Conservation (phyloP, 2,797 vertebrate genomes). For the Clarias pachynema region DNA sequence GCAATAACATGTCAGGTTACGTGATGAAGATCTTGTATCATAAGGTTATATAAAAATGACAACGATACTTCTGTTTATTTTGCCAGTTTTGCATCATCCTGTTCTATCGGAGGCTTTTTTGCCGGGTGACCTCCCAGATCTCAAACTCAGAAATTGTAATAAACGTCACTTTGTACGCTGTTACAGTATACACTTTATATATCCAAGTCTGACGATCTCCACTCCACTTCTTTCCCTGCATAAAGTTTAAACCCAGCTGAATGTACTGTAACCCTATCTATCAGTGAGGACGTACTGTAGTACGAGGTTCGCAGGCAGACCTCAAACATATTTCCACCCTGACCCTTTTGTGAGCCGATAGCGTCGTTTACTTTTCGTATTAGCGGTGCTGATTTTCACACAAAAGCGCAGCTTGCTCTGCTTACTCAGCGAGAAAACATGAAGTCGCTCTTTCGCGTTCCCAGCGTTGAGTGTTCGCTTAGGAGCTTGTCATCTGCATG, state of each 20-base stretch:
- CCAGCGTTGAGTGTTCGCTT: background rate
- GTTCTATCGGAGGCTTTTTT: background rate
- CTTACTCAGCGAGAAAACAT: background rate
- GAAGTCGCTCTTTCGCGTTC: background rate
- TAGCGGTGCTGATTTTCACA: slow-evolving; percentile 41
- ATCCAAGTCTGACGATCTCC: background rate
- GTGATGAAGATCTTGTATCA: background rate
- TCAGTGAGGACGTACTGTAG: background rate
- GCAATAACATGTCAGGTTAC: background rate
- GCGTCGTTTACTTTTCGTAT: slow-evolving; percentile 25
- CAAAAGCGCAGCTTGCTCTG: slow-evolving; percentile 19
- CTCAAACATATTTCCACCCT: background rate
- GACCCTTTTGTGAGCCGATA: background rate
- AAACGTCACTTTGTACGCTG: too few species aligned
- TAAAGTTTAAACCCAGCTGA: background rate
- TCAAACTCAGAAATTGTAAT: background rate
- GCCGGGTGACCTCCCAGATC: background rate
- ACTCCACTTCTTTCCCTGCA: too few species aligned
- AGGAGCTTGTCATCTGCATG: background rate
- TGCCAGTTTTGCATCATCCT: background rate
- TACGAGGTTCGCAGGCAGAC: background rate
- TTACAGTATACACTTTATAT: too few species aligned
- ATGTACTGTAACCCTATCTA: background rate
- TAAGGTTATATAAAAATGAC: too few species aligned
- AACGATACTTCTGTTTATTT: too few species aligned